A percentile compares a stretch with the other conserved stretches of the same genome.
Evolutionary conservation across 2,797 vertebrate genomes (phyloP).

Genomic region (Peromyscus melanophrys): DNA sequence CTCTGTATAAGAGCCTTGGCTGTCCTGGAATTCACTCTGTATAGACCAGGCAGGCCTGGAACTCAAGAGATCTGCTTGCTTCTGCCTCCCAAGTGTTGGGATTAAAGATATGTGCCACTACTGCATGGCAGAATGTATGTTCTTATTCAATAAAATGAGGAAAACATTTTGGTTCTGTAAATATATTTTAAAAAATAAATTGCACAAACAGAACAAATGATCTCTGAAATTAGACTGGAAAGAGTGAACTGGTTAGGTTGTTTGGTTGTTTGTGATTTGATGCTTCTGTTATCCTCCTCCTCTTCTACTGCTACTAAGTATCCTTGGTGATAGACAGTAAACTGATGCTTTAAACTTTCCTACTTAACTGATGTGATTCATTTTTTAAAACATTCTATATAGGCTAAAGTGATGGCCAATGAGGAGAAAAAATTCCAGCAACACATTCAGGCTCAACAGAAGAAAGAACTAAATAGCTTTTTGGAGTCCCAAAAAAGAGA

Average conservation of each 20-base stretch:
- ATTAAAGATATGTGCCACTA: neutral
- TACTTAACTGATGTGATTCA: slow-evolving; percentile 55
- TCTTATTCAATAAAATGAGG: slow-evolving; percentile 30
- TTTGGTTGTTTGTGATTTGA: slow-evolving; percentile 45
- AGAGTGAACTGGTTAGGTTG: slow-evolving; percentile 34
- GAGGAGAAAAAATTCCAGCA: slow-evolving; percentile 99
- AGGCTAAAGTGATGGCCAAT: slow-evolving; percentile 97
- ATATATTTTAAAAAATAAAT: slow-evolving; percentile 61
- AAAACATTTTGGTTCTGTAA: slow-evolving; percentile 56
- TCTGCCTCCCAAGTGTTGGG: neutral
- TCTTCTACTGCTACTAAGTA: neutral
- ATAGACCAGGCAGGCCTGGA: neutral
- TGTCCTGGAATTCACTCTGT: neutral
- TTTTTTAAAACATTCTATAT: slow-evolving; percentile 70
- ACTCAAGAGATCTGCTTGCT: neutral
- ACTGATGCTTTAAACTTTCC: slow-evolving; percentile 54
- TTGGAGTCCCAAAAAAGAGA: slow-evolving; percentile 98
- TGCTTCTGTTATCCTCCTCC: neutral
- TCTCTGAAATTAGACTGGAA: slow-evolving; percentile 57
- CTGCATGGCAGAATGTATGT: neutral
- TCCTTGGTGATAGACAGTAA: slow-evolving; percentile 47
- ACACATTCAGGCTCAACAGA: slow-evolving; percentile 98
- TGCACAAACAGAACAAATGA: slow-evolving; percentile 13
- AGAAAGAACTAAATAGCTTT: slow-evolving; percentile 98
- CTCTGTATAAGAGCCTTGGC: neutral